Evolutionary conservation across 2,888 invertebrate species (phyloP).

Genomic region (Nebria brevicollis): DNA sequence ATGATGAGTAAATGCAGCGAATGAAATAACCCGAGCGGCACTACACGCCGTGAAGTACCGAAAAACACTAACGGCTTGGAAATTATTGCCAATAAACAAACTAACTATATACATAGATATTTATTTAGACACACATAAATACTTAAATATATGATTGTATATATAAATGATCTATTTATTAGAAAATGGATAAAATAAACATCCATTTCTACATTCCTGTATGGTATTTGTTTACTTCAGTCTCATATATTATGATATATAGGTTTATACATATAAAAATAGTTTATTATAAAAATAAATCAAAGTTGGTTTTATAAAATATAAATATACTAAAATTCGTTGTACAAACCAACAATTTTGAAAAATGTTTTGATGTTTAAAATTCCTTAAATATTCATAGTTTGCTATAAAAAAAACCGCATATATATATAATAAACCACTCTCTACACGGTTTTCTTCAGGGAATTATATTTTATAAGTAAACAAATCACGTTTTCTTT

Average conservation of each 20-base stretch:
- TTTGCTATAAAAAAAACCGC: no score
- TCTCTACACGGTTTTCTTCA: background rate
- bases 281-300: background rate
- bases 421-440: no score
- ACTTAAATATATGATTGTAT: no score
- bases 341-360: background rate
- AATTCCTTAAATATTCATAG: background rate
- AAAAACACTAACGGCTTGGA: background rate
- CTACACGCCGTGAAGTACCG: background rate
- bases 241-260: background rate
- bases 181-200: no score
- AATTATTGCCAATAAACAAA: conserved; percentile 1
- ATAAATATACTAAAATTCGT: no score
- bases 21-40: background rate
- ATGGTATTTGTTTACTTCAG: background rate
- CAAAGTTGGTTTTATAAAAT: background rate
- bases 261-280: background rate
- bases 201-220: no score
- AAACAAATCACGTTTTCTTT: background rate
- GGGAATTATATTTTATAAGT: background rate
- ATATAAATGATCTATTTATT: no score
- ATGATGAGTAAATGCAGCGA: background rate
- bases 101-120: background rate
- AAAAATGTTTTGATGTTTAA: background rate
- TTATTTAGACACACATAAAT: no score